phyloP scores from a whole-genome alignment of 2,113 vertebrate species.

The Pedetes capensis region DNA sequence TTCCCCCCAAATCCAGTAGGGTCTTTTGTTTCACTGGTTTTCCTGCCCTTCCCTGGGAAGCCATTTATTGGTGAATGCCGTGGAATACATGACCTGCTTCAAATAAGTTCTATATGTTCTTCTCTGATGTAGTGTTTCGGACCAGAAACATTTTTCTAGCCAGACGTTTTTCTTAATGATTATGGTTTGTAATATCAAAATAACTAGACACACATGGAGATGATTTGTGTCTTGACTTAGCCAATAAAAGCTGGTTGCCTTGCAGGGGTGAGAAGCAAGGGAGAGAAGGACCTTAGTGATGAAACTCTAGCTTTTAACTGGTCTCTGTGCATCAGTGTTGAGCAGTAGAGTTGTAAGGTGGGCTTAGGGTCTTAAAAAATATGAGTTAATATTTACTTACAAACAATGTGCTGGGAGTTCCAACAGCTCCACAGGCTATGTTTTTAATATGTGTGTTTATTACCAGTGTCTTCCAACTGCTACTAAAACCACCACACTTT shows the following conservation, averaged over 20 bases:
- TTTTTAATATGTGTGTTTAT: neutral
- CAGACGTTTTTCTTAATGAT: neutral
- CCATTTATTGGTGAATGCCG: neutral
- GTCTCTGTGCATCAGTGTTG: neutral
- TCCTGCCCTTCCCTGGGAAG: neutral
- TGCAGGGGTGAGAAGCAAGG: neutral
- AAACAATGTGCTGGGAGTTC: neutral
- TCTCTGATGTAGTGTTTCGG: neutral
- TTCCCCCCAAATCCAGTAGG: neutral
- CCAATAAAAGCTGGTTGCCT: neutral
- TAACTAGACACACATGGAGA: neutral
- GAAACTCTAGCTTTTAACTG: neutral
- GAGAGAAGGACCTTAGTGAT: neutral
- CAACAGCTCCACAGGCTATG: neutral
- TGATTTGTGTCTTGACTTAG: neutral
- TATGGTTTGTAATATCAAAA: neutral
- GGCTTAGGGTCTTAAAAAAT: neutral
- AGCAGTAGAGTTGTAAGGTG: neutral
- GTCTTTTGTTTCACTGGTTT: neutral
- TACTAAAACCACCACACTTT: neutral
- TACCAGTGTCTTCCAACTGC: neutral
- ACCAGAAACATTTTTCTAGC: neutral
- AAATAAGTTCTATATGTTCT: neutral
- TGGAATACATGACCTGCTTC: neutral
- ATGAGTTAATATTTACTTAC: neutral